Evolutionary conservation across 2,113 vertebrate genomes (phyloP).

Genomic region (Pygathrix nemaeus): DNA sequence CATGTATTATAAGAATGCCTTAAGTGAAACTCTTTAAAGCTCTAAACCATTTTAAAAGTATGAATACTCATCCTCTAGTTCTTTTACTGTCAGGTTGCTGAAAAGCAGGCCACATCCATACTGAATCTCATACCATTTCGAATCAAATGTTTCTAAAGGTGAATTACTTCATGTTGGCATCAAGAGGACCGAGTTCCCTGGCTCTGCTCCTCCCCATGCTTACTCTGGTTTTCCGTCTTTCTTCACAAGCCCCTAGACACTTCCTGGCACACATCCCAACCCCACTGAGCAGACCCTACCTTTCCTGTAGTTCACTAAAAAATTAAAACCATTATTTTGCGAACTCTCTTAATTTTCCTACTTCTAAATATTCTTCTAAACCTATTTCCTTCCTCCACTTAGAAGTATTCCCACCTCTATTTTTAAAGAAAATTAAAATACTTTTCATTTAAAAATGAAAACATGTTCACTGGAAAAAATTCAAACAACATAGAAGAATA

Average conservation of each 20-base stretch:
- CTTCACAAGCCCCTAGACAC: background rate
- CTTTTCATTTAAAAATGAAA: background rate
- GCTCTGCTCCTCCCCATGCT: rapidly evolving
- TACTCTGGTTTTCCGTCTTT: background rate
- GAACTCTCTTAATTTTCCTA: background rate
- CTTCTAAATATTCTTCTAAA: background rate
- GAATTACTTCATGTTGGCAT: background rate
- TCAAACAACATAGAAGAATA: background rate
- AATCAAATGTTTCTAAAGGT: background rate
- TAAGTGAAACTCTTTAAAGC: background rate
- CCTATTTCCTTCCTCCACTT: background rate
- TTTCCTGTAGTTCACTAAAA: background rate
- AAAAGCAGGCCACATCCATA: background rate
- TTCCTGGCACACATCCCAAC: background rate
- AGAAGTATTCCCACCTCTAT: background rate
- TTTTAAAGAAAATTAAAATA: background rate
- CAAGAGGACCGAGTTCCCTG: background rate
- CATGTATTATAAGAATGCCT: background rate
- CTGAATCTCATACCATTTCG: background rate
- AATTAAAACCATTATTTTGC: background rate
- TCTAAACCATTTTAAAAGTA: background rate
- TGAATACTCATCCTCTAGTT: background rate
- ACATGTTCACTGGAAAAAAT: background rate
- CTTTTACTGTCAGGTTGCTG: background rate
- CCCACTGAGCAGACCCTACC: background rate